phyloP scores from a whole-genome alignment of 2,797 vertebrate species.

The Pantherophis alleghaniensis region DNA sequence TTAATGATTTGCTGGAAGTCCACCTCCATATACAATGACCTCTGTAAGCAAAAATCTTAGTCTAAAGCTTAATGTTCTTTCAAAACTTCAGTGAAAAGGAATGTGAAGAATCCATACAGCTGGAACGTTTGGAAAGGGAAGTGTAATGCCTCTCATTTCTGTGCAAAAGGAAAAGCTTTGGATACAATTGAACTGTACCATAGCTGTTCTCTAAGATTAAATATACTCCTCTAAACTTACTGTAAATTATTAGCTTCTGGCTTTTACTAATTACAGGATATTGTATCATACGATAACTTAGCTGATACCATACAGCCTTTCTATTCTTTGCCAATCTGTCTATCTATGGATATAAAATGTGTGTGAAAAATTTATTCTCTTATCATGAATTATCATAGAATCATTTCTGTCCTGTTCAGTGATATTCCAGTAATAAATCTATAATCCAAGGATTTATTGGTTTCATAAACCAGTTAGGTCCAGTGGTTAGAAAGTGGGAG shows the following conservation, averaged over 20 bases:
- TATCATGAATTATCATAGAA: background rate
- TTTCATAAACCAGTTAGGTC: background rate
- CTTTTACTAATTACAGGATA: background rate
- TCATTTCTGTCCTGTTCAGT: background rate
- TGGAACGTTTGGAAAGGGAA: background rate
- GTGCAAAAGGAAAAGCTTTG: background rate
- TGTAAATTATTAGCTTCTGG: background rate
- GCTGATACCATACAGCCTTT: background rate
- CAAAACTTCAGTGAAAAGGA: constrained; percentile 4
- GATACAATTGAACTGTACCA: background rate
- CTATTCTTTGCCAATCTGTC: background rate
- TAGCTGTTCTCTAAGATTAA: background rate
- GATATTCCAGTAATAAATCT: background rate
- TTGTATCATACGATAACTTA: background rate
- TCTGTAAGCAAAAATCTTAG: background rate
- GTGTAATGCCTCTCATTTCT: background rate
- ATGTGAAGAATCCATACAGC: background rate
- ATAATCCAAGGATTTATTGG: background rate
- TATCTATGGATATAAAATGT: background rate
- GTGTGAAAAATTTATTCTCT: background rate
- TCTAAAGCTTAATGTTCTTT: background rate
- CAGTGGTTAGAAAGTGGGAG: background rate
- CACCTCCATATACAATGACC: background rate
- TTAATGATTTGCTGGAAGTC: background rate
- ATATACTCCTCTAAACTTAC: background rate